These are phyloP conservation scores for Scelioninae gen. 2 DNA, from an alignment of 2,888 invertebrate genomes.

Conservation along the genomic window DNA sequence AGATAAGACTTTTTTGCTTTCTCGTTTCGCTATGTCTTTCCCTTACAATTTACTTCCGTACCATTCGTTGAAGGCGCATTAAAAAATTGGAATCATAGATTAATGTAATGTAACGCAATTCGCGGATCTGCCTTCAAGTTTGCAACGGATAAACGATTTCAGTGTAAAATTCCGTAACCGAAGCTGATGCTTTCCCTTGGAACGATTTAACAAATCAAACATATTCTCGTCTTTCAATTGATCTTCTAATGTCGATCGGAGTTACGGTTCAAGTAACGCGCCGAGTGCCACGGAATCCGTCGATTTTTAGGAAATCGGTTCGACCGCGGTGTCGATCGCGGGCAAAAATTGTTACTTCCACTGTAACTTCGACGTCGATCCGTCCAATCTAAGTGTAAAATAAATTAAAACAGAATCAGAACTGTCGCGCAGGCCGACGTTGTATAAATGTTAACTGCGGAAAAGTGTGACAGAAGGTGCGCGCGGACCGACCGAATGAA, in stretches of 20 bases:
- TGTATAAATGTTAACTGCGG: neutral
- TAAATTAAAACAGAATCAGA: neutral
- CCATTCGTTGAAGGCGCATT: too few species aligned
- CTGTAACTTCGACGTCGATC: neutral
- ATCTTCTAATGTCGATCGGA: too few species aligned
- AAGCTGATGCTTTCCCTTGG: neutral
- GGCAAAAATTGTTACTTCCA: too few species aligned
- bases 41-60: neutral
- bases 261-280: too few species aligned
- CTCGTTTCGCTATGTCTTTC: neutral
- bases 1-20: too few species aligned
- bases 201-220: neutral
- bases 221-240: too few species aligned
- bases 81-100: neutral
- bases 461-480: conserved; percentile 19
- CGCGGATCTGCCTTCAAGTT: too few species aligned
- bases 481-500: conserved; percentile 17
- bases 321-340: too few species aligned
- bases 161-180: too few species aligned
- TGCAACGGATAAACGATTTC: too few species aligned
- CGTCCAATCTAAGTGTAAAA: neutral
- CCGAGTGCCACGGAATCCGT: too few species aligned
- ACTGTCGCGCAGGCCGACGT: neutral
- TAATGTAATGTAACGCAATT: neutral
- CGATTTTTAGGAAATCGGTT: too few species aligned